A percentile compares a stretch with the other conserved stretches of the same genome.
phyloP scores from a whole-genome alignment of 2,888 invertebrate genomes.

The Drosophila colorata region DNA sequence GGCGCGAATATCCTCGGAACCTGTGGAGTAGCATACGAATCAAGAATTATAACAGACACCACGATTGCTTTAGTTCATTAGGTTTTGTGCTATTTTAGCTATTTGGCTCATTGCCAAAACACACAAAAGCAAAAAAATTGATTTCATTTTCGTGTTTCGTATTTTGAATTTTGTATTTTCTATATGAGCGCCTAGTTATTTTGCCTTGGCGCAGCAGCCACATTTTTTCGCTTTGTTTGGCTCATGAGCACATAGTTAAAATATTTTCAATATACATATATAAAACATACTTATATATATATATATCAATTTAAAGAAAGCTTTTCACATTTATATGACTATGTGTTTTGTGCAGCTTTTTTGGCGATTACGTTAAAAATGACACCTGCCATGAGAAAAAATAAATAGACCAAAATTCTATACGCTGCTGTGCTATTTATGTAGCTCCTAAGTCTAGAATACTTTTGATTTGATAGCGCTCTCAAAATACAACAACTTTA shows the following conservation, averaged over 20 bases:
- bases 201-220: conserved; percentile 55
- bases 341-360: conserved; percentile 24
- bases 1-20: conserved; percentile 96
- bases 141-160: conserved; percentile 58
- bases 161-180: conserved; percentile 43
- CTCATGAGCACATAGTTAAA: conserved; percentile 71
- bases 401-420: conserved; percentile 53
- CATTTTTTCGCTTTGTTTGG: conserved; percentile 70
- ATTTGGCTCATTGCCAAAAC: conserved; percentile 71
- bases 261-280: conserved; percentile 58
- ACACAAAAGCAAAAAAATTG: conserved; percentile 52
- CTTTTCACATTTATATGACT: conserved; percentile 33
- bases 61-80: conserved; percentile 57
- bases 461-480: conserved; percentile 18
- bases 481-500: conserved; percentile 1
- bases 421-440: conserved; percentile 57
- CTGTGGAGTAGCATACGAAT: conserved; percentile 84
- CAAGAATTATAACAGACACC: conserved; percentile 8
- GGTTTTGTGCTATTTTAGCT: conserved; percentile 64
- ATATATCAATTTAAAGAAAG: conserved; percentile 43
- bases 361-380: conserved; percentile 52
- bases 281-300: conserved; percentile 26
- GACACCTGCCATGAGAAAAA: conserved; percentile 69
- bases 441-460: conserved; percentile 34
- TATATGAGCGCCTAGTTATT: conserved; percentile 60